These are phyloP conservation scores for Albula goreensis DNA, from an alignment of 2,113 vertebrate species.

Conservation along the genomic window DNA sequence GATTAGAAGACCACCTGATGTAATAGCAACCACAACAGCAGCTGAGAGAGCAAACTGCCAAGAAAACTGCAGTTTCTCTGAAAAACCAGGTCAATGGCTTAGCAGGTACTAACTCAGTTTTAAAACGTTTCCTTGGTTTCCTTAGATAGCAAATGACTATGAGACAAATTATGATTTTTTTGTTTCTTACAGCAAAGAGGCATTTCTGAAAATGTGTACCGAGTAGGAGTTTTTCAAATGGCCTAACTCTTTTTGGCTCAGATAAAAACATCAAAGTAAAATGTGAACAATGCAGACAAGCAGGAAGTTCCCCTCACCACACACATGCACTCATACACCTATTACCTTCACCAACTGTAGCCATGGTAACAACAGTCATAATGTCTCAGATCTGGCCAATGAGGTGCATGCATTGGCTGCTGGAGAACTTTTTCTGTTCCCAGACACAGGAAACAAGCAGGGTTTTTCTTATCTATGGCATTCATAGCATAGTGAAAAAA, in stretches of 20 bases:
- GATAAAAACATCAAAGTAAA: slow-evolving; percentile 26
- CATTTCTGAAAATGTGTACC: not conserved
- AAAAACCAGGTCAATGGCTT: slow-evolving; percentile 1
- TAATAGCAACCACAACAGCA: not conserved
- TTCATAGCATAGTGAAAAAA: slow-evolving; percentile 30
- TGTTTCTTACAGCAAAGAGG: not conserved
- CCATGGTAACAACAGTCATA: slow-evolving; percentile 45
- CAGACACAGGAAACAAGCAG: slow-evolving; percentile 48
- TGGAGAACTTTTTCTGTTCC: not conserved
- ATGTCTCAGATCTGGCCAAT: slow-evolving; percentile 44
- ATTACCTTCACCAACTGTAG: slow-evolving; percentile 48
- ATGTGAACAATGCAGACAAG: slow-evolving; percentile 45
- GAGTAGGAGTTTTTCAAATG: not conserved
- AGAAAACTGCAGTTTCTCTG: not conserved
- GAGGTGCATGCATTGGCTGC: slow-evolving; percentile 45
- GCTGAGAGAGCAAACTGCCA: not conserved
- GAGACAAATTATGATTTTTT: not conserved
- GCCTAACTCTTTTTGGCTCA: not conserved
- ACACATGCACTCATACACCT: slow-evolving; percentile 39
- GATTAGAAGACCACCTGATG: slow-evolving; percentile 5
- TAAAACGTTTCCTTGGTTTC: not conserved
- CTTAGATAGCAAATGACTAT: not conserved
- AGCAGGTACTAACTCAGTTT: not conserved
- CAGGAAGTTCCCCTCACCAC: slow-evolving; percentile 71
- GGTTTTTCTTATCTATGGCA: slow-evolving; percentile 29